These are phyloP conservation scores for Neodiprion fabricii DNA, from an alignment of 1,140 invertebrate species.

Conservation along the genomic window DNA sequence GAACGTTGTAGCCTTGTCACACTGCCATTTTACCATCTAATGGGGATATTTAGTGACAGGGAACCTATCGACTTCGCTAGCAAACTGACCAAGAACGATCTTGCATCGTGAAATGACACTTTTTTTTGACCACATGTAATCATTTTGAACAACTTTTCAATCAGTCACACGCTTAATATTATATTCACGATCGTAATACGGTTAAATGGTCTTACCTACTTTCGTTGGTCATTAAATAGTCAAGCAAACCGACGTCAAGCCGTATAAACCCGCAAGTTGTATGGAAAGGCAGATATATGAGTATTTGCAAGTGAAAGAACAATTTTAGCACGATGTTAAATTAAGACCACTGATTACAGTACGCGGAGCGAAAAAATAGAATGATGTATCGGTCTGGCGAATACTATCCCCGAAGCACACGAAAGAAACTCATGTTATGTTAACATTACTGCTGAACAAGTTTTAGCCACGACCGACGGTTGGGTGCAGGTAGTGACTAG, in stretches of 20 bases:
- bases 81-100: too few species aligned
- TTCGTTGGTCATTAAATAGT: constrained; percentile 13
- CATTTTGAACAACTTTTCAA: too few species aligned
- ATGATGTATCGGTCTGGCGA: constrained; percentile 5
- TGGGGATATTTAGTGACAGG: too few species aligned
- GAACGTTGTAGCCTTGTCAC: too few species aligned
- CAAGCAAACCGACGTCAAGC: neutral
- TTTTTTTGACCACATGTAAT: too few species aligned
- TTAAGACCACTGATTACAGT: constrained; percentile 14
- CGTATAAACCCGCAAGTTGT: neutral
- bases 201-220: constrained; percentile 17
- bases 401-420: constrained; percentile 11
- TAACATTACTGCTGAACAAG: neutral
- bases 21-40: too few species aligned
- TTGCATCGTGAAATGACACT: too few species aligned
- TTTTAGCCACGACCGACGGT: neutral
- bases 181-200: neutral
- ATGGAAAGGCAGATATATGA: neutral
- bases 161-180: neutral
- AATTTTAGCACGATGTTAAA: constrained; percentile 15
- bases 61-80: too few species aligned
- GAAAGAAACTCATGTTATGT: constrained; percentile 20
- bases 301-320: neutral
- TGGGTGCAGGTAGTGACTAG: neutral
- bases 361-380: neutral